These are phyloP conservation scores for Acestrorhynchus altus DNA, from an alignment of 2,797 vertebrate species.

Conservation along the genomic window DNA sequence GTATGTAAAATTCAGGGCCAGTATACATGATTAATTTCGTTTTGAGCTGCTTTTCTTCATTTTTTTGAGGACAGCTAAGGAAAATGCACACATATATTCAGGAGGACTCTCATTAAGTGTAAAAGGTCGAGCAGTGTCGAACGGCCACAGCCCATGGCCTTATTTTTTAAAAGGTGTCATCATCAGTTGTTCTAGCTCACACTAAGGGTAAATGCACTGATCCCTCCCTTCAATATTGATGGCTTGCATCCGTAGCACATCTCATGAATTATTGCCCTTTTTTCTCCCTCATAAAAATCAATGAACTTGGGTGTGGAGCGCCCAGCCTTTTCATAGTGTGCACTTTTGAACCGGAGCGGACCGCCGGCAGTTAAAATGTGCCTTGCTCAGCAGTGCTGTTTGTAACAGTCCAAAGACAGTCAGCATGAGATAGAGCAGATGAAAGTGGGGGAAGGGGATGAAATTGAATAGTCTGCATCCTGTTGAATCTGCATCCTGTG, in stretches of 20 bases:
- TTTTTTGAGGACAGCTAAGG: no score
- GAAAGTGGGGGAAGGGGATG: not conserved
- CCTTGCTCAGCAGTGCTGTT: slow-evolving; percentile 55
- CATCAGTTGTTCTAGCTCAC: slow-evolving; percentile 31
- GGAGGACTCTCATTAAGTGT: slow-evolving; percentile 16
- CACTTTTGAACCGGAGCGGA: slow-evolving; percentile 52
- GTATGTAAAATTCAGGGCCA: no score
- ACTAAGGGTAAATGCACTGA: slow-evolving; percentile 29
- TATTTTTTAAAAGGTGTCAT: slow-evolving; percentile 37
- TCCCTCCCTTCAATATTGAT: slow-evolving; percentile 45
- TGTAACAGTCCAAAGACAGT: slow-evolving; percentile 28
- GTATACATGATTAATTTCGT: no score
- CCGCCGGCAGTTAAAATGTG: slow-evolving; percentile 47
- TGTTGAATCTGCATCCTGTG: no score
- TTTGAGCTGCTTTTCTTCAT: no score
- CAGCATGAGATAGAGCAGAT: slow-evolving; percentile 16
- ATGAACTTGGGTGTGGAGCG: slow-evolving; percentile 46
- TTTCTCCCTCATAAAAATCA: slow-evolving; percentile 57
- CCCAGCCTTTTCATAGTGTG: slow-evolving; percentile 38
- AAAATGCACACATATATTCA: slow-evolving; percentile 17
- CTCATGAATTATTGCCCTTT: slow-evolving; percentile 54
- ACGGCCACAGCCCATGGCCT: not conserved
- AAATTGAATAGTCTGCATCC: slow-evolving; percentile 39
- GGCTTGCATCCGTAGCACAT: slow-evolving; percentile 38
- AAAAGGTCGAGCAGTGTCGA: slow-evolving; percentile 5